Evolutionary conservation across 2,113 vertebrate species (phyloP), one percentile per base, ranked within the genome.

Genomic region (Malurus melanocephalus): DNA sequence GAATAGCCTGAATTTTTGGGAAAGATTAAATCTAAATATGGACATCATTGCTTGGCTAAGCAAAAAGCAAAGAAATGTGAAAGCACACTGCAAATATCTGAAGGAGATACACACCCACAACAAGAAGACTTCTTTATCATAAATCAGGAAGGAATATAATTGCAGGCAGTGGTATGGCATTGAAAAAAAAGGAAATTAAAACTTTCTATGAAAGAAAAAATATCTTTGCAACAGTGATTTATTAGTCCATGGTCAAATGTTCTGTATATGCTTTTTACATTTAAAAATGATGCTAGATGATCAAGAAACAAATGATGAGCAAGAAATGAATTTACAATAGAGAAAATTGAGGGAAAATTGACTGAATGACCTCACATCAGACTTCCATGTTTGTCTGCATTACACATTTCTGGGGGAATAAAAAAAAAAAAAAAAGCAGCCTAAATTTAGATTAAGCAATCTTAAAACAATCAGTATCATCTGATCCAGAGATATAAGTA

Each of bases 261-360:
- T 68, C 67, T 5, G 1, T 35, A 67, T 85, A 26, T 59, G 28
- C 12, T 84, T 84, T 30, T 35, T 67, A 49, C 51, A 81, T 78
- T 89, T 81, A 83, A 85, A 87, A 90, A 76, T 49, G 1, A 33
- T 59, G 61, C 30, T 19, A 75, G 26, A 67, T 66, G 17, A 89
- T 86, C 13, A 81, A 59, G 5, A 18, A 45, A 83, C 83, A 87
- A 91, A 76, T 46, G 1, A 33, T 66, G 16, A 89, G 82, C 11
- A 81, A 59, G 4, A 5, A 72, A 79, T 49, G 49, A 59, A 89
- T 72, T 72, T 71, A 67, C 30, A 88, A 49, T 16, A 45, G 5
- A 64, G 27, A 92, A 80, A 85, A 91, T 78, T 81, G 65, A 67
- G 62, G 84, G 42, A 75, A 93, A 77, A 83, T 43, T n/a, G 11